Evolutionary conservation across 2,888 invertebrate genomes (phyloP).

Genomic region (Altica lythri): DNA sequence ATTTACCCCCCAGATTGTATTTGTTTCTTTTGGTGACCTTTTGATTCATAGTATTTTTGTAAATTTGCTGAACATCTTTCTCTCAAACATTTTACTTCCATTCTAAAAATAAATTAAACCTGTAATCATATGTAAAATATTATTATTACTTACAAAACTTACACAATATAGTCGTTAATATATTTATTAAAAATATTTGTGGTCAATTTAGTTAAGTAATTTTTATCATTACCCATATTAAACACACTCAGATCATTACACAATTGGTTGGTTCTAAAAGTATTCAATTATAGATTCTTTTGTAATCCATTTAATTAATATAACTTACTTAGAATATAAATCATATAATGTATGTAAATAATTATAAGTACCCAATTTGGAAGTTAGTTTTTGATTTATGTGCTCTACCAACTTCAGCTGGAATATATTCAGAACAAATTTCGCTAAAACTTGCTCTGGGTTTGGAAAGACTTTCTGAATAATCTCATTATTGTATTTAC

Average conservation of each 20-base stretch:
- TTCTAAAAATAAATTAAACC: conserved; percentile 51
- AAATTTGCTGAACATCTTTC: conserved; percentile 77
- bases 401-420: conserved; percentile 87
- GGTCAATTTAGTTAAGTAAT: conserved; percentile 76
- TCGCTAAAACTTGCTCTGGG: conserved; percentile 96
- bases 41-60: conserved; percentile 86
- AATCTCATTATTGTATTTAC: conserved; percentile 81
- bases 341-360: conserved; percentile 89
- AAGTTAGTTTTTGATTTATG: conserved; percentile 79
- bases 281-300: conserved; percentile 21
- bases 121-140: conserved; percentile 14
- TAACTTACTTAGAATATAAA: conserved; percentile 79
- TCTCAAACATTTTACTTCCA: conserved; percentile 78
- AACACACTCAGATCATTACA: conserved; percentile 73
- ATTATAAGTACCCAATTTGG: conserved; percentile 81
- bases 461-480: conserved; percentile 91
- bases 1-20: conserved; percentile 82
- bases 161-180: conserved; percentile 77
- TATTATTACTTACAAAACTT: conserved; percentile 43
- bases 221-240: conserved; percentile 79
- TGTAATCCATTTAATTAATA: not conserved
- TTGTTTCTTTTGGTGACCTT: conserved; percentile 93
- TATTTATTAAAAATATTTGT: conserved; percentile 81
- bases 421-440: conserved; percentile 95
- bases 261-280: conserved; percentile 73